These are phyloP conservation scores for Drosophila dives DNA, from an alignment of 2,888 invertebrate genomes.

Conservation along the genomic window DNA sequence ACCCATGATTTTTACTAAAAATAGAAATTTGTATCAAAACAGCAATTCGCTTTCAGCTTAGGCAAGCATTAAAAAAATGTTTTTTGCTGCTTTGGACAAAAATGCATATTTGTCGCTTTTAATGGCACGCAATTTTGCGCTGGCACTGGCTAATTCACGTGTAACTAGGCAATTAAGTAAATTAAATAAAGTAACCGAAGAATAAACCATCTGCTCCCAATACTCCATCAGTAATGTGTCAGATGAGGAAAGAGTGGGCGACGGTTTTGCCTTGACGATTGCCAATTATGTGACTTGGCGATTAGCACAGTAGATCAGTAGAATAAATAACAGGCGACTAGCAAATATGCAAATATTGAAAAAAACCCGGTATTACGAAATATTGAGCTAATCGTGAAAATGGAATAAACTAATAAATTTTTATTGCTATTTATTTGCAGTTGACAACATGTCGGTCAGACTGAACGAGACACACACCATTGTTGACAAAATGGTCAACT, in stretches of 20 bases:
- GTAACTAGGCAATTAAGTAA: slow-evolving; percentile 38
- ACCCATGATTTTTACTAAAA: slow-evolving; percentile 13
- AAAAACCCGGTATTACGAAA: slow-evolving; percentile 25
- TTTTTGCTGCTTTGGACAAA: slow-evolving; percentile 4
- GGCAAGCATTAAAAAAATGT: slow-evolving; percentile 17
- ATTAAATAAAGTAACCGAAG: neutral
- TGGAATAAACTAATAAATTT: neutral
- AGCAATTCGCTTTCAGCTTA: slow-evolving; percentile 38
- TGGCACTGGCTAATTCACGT: slow-evolving; percentile 49
- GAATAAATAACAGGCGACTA: slow-evolving; percentile 48
- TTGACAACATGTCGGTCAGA: slow-evolving; percentile 78
- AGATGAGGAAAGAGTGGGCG: slow-evolving; percentile 43
- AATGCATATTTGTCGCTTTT: slow-evolving; percentile 12
- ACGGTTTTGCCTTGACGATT: slow-evolving; percentile 60
- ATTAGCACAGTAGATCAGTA: slow-evolving; percentile 50
- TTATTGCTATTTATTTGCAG: slow-evolving; percentile 39
- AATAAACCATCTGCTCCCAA: slow-evolving; percentile 5
- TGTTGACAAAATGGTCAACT: slow-evolving; percentile 84
- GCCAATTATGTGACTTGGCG: slow-evolving; percentile 47
- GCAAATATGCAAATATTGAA: slow-evolving; percentile 48
- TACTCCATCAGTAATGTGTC: slow-evolving; percentile 18
- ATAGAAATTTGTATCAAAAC: slow-evolving; percentile 8
- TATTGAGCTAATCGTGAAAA: neutral
- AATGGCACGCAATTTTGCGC: slow-evolving; percentile 46
- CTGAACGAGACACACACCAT: slow-evolving; percentile 83